Evolutionary conservation across 2,113 vertebrate species (phyloP).

Genomic region (Bostrychus sinensis): DNA sequence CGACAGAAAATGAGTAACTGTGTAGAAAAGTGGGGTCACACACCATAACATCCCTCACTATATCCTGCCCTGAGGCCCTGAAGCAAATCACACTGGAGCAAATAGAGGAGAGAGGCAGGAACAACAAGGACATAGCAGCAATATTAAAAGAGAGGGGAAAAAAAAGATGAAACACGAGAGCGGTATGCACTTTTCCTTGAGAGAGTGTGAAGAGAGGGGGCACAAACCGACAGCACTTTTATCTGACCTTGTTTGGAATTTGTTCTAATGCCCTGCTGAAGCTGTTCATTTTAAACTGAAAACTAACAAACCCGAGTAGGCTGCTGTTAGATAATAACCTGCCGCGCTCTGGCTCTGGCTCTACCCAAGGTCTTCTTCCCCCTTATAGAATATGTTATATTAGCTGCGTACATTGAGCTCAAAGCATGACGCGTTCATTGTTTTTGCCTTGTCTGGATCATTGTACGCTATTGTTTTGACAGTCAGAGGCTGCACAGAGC

Average conservation of each 20-base stretch:
- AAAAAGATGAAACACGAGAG: slow-evolving; percentile 25
- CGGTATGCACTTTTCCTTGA: slow-evolving; percentile 36
- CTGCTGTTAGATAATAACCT: slow-evolving; percentile 28
- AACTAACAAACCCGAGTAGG: slow-evolving; percentile 53
- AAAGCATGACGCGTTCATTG: background rate
- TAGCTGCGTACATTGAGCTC: slow-evolving; percentile 14
- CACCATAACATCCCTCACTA: slow-evolving; percentile 60
- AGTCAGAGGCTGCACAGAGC: background rate
- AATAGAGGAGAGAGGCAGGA: slow-evolving; percentile 38
- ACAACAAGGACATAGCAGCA: slow-evolving; percentile 43
- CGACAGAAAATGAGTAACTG: slow-evolving; percentile 61
- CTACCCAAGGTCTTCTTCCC: slow-evolving; percentile 39
- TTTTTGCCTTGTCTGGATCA: background rate
- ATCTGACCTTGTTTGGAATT: slow-evolving; percentile 54
- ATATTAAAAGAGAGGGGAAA: slow-evolving; percentile 36
- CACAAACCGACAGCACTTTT: slow-evolving; percentile 32
- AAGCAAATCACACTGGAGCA: slow-evolving; percentile 57
- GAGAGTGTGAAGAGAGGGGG: slow-evolving; percentile 18
- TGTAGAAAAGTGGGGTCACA: slow-evolving; percentile 67
- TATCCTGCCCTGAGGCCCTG: slow-evolving; percentile 59
- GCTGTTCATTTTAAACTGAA: slow-evolving; percentile 54
- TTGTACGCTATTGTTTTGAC: background rate
- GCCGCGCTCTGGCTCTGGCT: slow-evolving; percentile 32
- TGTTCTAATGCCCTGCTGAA: slow-evolving; percentile 31
- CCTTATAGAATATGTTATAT: slow-evolving; percentile 33